Evolutionary conservation across 2,888 invertebrate genomes (phyloP), one percentile per base, ranked within the genome.

Genomic region (Hemistola chrysoprasaria): DNA sequence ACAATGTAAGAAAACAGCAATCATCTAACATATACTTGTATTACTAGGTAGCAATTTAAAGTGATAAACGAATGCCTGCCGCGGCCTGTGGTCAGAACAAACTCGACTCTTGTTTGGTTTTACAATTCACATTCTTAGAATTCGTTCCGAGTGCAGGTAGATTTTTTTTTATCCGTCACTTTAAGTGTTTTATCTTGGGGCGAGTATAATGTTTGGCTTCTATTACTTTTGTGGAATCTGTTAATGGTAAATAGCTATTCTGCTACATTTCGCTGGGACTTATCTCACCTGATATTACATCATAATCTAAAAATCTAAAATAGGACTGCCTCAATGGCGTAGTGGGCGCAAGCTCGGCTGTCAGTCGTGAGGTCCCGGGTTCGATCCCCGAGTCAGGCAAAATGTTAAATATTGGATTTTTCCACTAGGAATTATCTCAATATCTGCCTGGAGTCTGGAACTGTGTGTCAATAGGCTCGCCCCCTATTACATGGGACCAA

Each of bases 111-210:
- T 83, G 64, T 83, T 82, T 82, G 73, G 70, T 63, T 78, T 81
- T 69, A 79, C 75, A 80, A 84, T 82, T 76, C 69, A 78, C 71
- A 63, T 85, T 86, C 85, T 73, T 39, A 58, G 84, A 85, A 85
- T 71, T 71, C 61, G 65, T 65, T 59, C 61, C 61, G 56, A 59
- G 56, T 62, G 66, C 83, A 83, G 84, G 85, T 85, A 83, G 71
- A 56, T 51, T 71, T 79, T 77, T 69, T 63, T 65, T 61, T 50
- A 50, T 44, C 46, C 43, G 47, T 51, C 57, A 53, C 46, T 53
- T 48, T 43, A 59, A 51, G 56, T 56, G 56, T 59, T 57, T 58
- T 53, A 58, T 54, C 59, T 60, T 58, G 47, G 47, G 4, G 40
- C 43, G 33, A 53, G 55, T 25, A 23, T 36, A 23, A 11, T 40